phyloP scores from a whole-genome alignment of 2,888 invertebrate species.

The Oeneis ivallda region DNA sequence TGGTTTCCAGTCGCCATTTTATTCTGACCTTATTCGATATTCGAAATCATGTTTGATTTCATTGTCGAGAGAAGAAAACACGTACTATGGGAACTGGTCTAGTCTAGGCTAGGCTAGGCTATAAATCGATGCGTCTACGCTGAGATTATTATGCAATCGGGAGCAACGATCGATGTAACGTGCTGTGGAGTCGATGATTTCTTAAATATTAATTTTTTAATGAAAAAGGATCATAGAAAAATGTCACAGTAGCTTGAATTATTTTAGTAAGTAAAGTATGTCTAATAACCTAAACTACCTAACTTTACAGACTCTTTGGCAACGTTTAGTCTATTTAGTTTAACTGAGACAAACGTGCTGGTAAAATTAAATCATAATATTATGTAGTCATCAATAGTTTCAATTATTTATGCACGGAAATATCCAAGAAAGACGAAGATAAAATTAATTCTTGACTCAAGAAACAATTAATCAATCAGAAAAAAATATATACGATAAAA shows the following conservation, averaged over 20 bases:
- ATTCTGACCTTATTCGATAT: not conserved
- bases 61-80: not conserved
- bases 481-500: not conserved
- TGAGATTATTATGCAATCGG: slow-evolving; percentile 34
- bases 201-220: slow-evolving; percentile 1
- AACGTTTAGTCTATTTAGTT: not conserved
- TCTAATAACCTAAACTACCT: no score
- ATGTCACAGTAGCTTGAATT: not conserved
- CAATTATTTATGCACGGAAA: no score
- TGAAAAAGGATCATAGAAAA: not conserved
- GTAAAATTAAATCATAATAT: no score
- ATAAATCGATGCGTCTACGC: slow-evolving; percentile 33
- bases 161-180: slow-evolving; percentile 30
- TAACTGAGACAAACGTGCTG: no score
- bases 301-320: not conserved
- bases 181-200: slow-evolving; percentile 23
- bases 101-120: slow-evolving; percentile 21
- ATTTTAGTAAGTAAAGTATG: no score
- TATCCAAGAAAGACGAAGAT: no score
- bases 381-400: no score
- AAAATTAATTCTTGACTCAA: no score
- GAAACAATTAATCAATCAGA: no score
- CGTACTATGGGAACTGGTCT: slow-evolving; percentile 16
- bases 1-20: not conserved
- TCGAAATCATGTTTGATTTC: not conserved